A percentile compares a stretch with the other conserved stretches of the same genome.
These are phyloP conservation scores for Cisticola juncidis DNA, from an alignment of 2,113 vertebrate species.

Conservation along the genomic window DNA sequence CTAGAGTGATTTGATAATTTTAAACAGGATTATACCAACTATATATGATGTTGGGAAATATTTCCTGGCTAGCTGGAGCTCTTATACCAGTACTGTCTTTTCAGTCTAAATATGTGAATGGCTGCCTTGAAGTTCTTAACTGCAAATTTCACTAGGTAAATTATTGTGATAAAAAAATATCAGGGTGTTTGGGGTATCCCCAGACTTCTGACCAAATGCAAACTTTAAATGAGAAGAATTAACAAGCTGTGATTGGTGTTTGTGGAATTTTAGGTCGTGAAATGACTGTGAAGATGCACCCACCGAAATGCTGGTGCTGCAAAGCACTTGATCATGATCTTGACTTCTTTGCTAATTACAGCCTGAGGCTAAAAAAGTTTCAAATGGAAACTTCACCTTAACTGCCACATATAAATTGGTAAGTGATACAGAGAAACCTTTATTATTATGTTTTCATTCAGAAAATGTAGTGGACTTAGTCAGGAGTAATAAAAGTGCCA, in stretches of 20 bases:
- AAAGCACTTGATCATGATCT: background rate
- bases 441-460: slow-evolving; percentile 5
- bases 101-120: background rate
- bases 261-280: background rate
- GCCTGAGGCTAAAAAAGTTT: background rate
- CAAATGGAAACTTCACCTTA: background rate
- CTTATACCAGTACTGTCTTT: background rate
- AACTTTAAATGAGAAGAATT: background rate
- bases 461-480: slow-evolving; percentile 6
- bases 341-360: background rate
- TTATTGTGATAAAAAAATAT: background rate
- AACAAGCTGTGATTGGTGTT: background rate
- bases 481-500: background rate
- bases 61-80: background rate
- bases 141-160: background rate
- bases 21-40: background rate
- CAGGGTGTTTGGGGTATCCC: background rate
- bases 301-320: background rate
- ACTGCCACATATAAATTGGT: background rate
- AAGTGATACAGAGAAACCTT: background rate
- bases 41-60: background rate
- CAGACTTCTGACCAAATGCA: background rate
- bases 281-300: background rate
- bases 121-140: background rate
- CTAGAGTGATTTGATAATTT: background rate